A percentile compares a stretch with the other conserved stretches of the same genome.
These are phyloP conservation scores for Micoletzkya japonica DNA, from an alignment of 2,888 invertebrate genomes.

Conservation along the genomic window DNA sequence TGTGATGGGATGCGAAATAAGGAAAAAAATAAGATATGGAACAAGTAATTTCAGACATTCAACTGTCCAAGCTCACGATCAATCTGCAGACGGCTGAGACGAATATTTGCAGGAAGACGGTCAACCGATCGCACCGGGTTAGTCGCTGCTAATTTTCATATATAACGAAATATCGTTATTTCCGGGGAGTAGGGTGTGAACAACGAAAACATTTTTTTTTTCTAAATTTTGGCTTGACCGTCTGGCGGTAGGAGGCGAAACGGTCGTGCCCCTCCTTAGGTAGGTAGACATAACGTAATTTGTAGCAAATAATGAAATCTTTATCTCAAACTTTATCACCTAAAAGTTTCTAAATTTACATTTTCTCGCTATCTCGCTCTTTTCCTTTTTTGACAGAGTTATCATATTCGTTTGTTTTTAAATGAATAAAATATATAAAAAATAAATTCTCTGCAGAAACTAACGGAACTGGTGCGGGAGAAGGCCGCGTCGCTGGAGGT, in stretches of 20 bases:
- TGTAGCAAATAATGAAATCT: no score
- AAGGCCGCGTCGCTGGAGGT: not conserved
- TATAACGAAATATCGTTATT: no score
- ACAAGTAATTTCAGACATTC: slow-evolving; percentile 12
- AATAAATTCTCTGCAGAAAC: slow-evolving; percentile 3
- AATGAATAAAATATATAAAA: not conserved
- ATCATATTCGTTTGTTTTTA: not conserved
- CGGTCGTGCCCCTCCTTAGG: no score
- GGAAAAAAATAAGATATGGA: not conserved
- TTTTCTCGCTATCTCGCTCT: not conserved
- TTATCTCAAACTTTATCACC: no score
- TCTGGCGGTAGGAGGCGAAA: no score
- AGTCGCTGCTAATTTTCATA: no score
- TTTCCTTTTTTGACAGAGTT: not conserved
- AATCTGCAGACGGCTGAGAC: not conserved
- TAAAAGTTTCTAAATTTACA: no score
- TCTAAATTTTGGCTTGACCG: no score
- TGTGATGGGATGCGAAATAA: not conserved
- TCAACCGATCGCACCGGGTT: slow-evolving; percentile 9
- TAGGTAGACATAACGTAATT: no score
- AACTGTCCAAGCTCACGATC: slow-evolving; percentile 11
- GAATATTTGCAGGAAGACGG: not conserved
- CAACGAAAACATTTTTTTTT: no score
- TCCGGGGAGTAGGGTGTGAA: no score
- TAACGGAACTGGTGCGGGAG: not conserved